Evolutionary conservation across 2,888 invertebrate genomes (phyloP).

Genomic region (Eledona agricola): DNA sequence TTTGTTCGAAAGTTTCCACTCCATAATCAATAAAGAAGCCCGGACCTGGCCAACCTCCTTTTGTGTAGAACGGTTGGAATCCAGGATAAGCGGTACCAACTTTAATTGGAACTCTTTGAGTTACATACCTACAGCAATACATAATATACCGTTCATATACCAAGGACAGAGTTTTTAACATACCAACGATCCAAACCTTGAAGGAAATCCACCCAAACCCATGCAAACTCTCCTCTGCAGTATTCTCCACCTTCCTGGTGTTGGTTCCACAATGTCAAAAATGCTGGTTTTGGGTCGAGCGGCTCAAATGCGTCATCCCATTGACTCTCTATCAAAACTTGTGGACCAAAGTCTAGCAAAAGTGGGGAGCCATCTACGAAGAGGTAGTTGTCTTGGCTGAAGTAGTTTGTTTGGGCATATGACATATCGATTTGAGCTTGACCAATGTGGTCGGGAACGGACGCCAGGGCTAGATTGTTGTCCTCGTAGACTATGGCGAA

Average conservation of each 20-base stretch:
- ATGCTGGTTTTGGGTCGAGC: slow-evolving; percentile 22
- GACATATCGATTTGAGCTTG: slow-evolving; percentile 21
- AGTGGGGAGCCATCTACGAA: slow-evolving; percentile 17
- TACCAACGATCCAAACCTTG: slow-evolving; percentile 22
- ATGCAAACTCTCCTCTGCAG: slow-evolving; percentile 20
- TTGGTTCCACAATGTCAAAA: slow-evolving; percentile 28
- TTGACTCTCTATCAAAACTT: slow-evolving; percentile 1
- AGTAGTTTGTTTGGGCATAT: slow-evolving; percentile 23
- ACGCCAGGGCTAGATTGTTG: slow-evolving; percentile 21
- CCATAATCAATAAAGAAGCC: slow-evolving; percentile 16
- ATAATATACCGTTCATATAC: too few species aligned
- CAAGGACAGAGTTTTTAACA: not conserved
- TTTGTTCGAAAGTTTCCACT: slow-evolving; percentile 9
- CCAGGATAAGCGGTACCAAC: slow-evolving; percentile 27
- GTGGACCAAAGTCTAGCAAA: slow-evolving; percentile 23
- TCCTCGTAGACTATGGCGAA: slow-evolving; percentile 32
- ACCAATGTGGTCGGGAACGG: slow-evolving; percentile 14
- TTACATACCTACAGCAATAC: not conserved
- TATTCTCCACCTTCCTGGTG: slow-evolving; percentile 25
- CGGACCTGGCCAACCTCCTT: slow-evolving; percentile 27
- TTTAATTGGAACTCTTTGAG: slow-evolving; percentile 18
- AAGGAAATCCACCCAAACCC: slow-evolving; percentile 19
- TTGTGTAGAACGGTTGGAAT: slow-evolving; percentile 9
- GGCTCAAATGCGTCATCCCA: slow-evolving; percentile 19
- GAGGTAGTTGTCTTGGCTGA: slow-evolving; percentile 20